Evolutionary conservation across 2,888 invertebrate genomes (phyloP).

Genomic region (Cryptus armator): DNA sequence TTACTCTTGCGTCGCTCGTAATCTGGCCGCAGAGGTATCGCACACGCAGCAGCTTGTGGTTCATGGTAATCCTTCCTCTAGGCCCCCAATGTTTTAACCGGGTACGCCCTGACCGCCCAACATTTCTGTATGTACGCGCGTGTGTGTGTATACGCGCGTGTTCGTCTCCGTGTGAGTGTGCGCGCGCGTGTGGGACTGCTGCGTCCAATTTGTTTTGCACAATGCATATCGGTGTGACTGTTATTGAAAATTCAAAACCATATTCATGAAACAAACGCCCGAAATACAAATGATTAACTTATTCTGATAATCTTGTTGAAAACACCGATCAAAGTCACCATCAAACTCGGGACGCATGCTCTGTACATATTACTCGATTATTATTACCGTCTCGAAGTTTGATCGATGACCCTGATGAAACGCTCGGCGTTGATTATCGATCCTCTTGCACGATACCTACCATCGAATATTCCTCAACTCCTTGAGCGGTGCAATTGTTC

Average conservation of each 20-base stretch:
- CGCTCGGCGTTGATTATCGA: constrained; percentile 71
- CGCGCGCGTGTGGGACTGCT: constrained; percentile 70
- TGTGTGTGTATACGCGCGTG: constrained; percentile 61
- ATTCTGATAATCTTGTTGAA: constrained; percentile 3
- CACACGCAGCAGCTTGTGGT: constrained; percentile 91
- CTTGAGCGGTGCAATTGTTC: no score
- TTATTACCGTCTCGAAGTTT: constrained; percentile 47
- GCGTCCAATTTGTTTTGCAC: constrained; percentile 66
- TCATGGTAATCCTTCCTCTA: constrained; percentile 90
- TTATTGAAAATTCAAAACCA: constrained; percentile 38
- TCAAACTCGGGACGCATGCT: constrained; percentile 58
- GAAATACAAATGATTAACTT: constrained; percentile 1
- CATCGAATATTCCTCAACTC: constrained; percentile 44
- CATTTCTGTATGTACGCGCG: constrained; percentile 61
- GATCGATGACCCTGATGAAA: constrained; percentile 58
- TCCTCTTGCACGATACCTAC: constrained; percentile 79
- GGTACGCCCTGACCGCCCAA: constrained; percentile 81
- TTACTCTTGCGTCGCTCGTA: constrained; percentile 91
- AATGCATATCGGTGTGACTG: constrained; percentile 69
- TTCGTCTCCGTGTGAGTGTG: constrained; percentile 69
- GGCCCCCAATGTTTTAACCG: constrained; percentile 78
- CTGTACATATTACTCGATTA: constrained; percentile 46
- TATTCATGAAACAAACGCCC: constrained; percentile 12
- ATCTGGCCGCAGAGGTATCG: constrained; percentile 91
- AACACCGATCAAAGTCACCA: not conserved